Percentiles rank a stretch among this genome's conserved stretches.
Conservation (phyloP, 2,888 invertebrate genomes). For the Brachylomia viminalis region DNA sequence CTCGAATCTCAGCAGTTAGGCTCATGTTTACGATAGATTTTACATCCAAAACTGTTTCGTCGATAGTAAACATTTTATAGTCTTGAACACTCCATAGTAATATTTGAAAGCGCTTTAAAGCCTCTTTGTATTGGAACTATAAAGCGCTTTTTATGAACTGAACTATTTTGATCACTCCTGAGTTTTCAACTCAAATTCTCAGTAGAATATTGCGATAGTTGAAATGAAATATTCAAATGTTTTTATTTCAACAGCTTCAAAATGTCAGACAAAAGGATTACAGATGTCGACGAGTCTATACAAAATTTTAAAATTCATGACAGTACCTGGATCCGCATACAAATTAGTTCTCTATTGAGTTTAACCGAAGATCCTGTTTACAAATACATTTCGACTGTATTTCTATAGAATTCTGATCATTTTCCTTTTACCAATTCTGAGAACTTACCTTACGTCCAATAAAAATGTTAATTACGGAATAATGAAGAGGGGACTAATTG, state of each 20-base stretch:
- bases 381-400: conserved; percentile 42
- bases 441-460: conserved; percentile 39
- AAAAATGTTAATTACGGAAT: conserved; percentile 49
- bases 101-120: conserved; percentile 33
- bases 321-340: conserved; percentile 55
- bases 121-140: conserved; percentile 14
- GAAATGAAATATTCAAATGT: not conserved
- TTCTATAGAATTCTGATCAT: conserved; percentile 50
- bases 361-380: conserved; percentile 46
- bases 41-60: conserved; percentile 46
- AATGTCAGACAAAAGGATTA: conserved; percentile 32
- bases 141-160: conserved; percentile 17
- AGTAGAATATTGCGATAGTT: not conserved
- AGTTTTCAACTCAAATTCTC: conserved; percentile 7
- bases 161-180: not conserved
- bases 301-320: conserved; percentile 64
- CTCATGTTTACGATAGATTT: conserved; percentile 40
- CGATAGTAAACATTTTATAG: conserved; percentile 45
- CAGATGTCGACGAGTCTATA: conserved; percentile 29
- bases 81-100: conserved; percentile 5
- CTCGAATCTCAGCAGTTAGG: conserved; percentile 37
- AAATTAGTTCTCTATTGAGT: conserved; percentile 50
- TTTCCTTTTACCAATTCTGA: conserved; percentile 31
- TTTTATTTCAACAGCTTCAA: conserved; percentile 44
- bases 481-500: conserved; percentile 44